phyloP scores from a whole-genome alignment of 2,888 invertebrate genomes.

The Phortica okadai region DNA sequence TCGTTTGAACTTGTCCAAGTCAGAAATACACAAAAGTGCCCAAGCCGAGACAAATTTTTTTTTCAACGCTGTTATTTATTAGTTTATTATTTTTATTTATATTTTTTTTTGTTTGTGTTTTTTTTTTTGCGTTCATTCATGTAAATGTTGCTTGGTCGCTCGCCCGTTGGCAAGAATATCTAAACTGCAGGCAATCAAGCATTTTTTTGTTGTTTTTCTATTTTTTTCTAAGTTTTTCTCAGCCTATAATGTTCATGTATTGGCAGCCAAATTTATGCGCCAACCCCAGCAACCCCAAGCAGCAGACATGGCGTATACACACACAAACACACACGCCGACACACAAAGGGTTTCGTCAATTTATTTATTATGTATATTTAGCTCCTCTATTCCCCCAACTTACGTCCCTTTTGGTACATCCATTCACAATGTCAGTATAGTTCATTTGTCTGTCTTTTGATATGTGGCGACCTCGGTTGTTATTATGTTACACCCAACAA shows the following conservation, averaged over 20 bases:
- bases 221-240: no score
- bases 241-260: neutral
- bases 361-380: slow-evolving; percentile 1
- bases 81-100: neutral
- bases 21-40: neutral
- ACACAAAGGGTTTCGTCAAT: slow-evolving; percentile 33
- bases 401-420: neutral
- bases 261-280: slow-evolving; percentile 24
- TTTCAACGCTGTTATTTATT: neutral
- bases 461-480: slow-evolving; percentile 61
- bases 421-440: neutral
- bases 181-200: neutral
- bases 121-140: neutral
- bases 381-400: neutral
- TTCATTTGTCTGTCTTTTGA: slow-evolving; percentile 41
- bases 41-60: neutral
- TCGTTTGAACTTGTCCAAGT: slow-evolving; percentile 24
- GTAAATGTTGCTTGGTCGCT: slow-evolving; percentile 1
- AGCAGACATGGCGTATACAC: neutral
- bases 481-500: slow-evolving; percentile 68
- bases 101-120: neutral
- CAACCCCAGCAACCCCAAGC: no score
- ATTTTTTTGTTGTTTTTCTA: neutral
- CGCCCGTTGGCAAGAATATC: slow-evolving; percentile 5
- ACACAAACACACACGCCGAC: neutral